Percentiles rank a stretch among this genome's conserved stretches.
phyloP scores from a whole-genome alignment of 1,140 invertebrate genomes.

The Epicauta chinensis region DNA sequence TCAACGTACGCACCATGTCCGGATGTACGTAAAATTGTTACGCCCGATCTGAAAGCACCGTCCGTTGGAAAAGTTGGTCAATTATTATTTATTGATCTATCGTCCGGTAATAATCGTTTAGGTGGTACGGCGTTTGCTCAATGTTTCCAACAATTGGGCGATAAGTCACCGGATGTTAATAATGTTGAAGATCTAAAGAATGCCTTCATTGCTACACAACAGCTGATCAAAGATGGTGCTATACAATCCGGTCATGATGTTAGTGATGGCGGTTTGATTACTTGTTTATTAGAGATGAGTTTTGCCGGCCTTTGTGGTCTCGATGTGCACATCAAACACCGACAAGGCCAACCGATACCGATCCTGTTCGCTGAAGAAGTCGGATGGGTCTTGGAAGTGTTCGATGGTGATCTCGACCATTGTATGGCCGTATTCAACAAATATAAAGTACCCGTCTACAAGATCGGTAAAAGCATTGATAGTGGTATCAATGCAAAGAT shows the following conservation, averaged over 20 bases:
- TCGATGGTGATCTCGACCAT: slow-evolving; percentile 52
- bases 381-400: slow-evolving; percentile 86
- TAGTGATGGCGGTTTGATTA: slow-evolving; percentile 91
- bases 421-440: slow-evolving; percentile 35
- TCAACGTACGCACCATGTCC: slow-evolving; percentile 93
- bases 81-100: slow-evolving; percentile 66
- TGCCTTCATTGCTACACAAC: slow-evolving; percentile 79
- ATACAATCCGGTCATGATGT: slow-evolving; percentile 91
- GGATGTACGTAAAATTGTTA: slow-evolving; percentile 74
- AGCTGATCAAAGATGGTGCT: slow-evolving; percentile 65
- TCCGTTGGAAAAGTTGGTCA: slow-evolving; percentile 45
- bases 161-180: slow-evolving; percentile 74
- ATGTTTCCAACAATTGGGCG: slow-evolving; percentile 79
- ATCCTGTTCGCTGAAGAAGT: slow-evolving; percentile 87
- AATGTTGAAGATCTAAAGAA: slow-evolving; percentile 57
- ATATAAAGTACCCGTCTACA: slow-evolving; percentile 55
- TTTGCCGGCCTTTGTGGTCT: slow-evolving; percentile 86
- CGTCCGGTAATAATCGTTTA: slow-evolving; percentile 58
- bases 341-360: slow-evolving; percentile 51
- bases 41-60: slow-evolving; percentile 82
- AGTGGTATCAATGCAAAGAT: slow-evolving; percentile 62
- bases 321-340: slow-evolving; percentile 58
- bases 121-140: slow-evolving; percentile 92
- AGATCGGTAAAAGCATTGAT: slow-evolving; percentile 63
- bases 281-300: slow-evolving; percentile 89